These are phyloP conservation scores for Timandra comae DNA, from an alignment of 2,888 invertebrate species.

Conservation along the genomic window DNA sequence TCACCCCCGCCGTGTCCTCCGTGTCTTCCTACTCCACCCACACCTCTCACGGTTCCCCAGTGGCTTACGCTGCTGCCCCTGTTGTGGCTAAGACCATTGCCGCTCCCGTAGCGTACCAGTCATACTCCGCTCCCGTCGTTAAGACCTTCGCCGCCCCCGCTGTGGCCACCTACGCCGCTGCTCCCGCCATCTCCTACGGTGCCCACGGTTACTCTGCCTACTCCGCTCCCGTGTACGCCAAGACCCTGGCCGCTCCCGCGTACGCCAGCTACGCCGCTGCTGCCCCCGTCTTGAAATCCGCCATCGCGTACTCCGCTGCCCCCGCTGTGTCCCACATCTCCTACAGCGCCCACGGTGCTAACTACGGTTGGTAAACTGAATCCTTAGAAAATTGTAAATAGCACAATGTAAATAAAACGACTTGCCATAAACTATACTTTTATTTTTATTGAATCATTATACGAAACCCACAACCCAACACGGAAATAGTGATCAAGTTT, in stretches of 20 bases:
- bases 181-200: constrained; percentile 38
- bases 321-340: constrained; percentile 79
- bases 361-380: constrained; percentile 79
- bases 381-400: constrained; percentile 43
- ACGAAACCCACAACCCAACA: too few species aligned
- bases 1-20: constrained; percentile 40
- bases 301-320: constrained; percentile 76
- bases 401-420: constrained; percentile 39
- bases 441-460: too few species aligned
- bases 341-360: constrained; percentile 79
- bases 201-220: constrained; percentile 38
- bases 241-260: constrained; percentile 33
- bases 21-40: constrained; percentile 43
- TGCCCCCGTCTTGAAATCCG: constrained; percentile 54
- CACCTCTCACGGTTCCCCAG: constrained; percentile 42
- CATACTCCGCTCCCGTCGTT: constrained; percentile 34
- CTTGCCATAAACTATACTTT: constrained; percentile 26
- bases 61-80: constrained; percentile 61
- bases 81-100: constrained; percentile 45
- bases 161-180: constrained; percentile 42
- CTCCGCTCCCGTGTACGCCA: constrained; percentile 37
- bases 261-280: constrained; percentile 36
- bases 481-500: too few species aligned
- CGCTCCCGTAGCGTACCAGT: constrained; percentile 39
- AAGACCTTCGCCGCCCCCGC: constrained; percentile 35